These are phyloP conservation scores for Caenorhabditis uteleia DNA, from an alignment of 2,888 invertebrate species.

Conservation along the genomic window DNA sequence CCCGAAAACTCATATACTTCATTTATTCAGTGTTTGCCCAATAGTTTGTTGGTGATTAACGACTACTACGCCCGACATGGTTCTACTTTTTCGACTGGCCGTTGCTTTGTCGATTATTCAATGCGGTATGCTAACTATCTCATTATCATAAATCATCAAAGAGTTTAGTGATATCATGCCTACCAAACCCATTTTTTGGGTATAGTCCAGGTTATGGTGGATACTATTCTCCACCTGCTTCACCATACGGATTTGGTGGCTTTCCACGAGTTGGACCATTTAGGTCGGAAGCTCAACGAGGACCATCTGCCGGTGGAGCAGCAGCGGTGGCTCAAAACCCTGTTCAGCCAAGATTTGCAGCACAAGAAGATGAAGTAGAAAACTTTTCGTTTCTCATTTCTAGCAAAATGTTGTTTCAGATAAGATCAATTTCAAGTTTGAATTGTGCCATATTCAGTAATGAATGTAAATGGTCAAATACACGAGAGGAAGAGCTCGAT, in stretches of 20 bases:
- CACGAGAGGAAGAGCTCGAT: conserved; percentile 57
- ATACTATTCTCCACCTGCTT: conserved; percentile 23
- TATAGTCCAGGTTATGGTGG: conserved; percentile 44
- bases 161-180: conserved; percentile 27
- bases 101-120: conserved; percentile 18
- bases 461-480: conserved; percentile 57
- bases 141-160: not conserved
- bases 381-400: not conserved
- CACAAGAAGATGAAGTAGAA: conserved; percentile 45
- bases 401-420: conserved; percentile 8
- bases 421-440: conserved; percentile 28
- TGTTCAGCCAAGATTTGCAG: conserved; percentile 38
- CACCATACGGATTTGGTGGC: conserved; percentile 15
- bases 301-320: conserved; percentile 26
- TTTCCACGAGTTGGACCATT: conserved; percentile 52
- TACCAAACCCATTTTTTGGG: conserved; percentile 46
- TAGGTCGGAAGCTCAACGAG: conserved; percentile 46
- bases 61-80: conserved; percentile 11
- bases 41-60: conserved; percentile 26
- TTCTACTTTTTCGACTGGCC: conserved; percentile 23
- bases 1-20: conserved; percentile 30
- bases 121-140: too few species aligned
- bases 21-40: conserved; percentile 34
- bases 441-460: conserved; percentile 47
- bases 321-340: conserved; percentile 31